phyloP scores from a whole-genome alignment of 2,888 invertebrate species.

The Hydrotaea cyrtoneurina region DNA sequence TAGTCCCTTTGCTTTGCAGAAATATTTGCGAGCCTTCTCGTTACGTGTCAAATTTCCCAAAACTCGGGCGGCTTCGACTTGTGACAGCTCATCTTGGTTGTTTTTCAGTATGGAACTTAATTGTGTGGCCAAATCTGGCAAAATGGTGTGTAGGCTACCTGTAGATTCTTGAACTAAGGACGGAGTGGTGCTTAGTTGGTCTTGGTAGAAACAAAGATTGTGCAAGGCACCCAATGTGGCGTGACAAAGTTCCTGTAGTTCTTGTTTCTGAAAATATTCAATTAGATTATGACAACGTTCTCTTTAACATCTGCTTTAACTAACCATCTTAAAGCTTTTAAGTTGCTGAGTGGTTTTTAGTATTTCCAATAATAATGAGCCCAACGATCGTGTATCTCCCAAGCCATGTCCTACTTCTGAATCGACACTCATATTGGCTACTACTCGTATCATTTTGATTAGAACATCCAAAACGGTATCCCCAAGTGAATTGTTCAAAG shows the following conservation, averaged over 20 bases:
- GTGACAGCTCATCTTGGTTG: constrained; percentile 77
- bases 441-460: constrained; percentile 84
- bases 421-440: constrained; percentile 91
- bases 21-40: constrained; percentile 84
- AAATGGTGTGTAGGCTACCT: constrained; percentile 76
- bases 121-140: constrained; percentile 74
- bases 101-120: constrained; percentile 74
- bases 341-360: constrained; percentile 70
- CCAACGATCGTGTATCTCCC: constrained; percentile 79
- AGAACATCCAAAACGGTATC: constrained; percentile 81
- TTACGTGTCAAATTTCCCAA: constrained; percentile 91
- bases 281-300: neutral
- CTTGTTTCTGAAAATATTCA: constrained; percentile 75
- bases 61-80: constrained; percentile 88
- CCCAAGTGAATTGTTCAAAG: constrained; percentile 78
- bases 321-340: constrained; percentile 70
- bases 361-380: constrained; percentile 80
- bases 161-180: constrained; percentile 66
- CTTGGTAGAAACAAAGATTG: constrained; percentile 89
- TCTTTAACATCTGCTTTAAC: neutral
- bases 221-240: constrained; percentile 91
- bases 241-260: constrained; percentile 88
- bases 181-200: constrained; percentile 80
- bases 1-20: constrained; percentile 86
- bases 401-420: constrained; percentile 88